A percentile compares a stretch with the other conserved stretches of the same genome.
Evolutionary conservation across 2,113 vertebrate species (phyloP).

Genomic region (Thryonomys swinderianus): DNA sequence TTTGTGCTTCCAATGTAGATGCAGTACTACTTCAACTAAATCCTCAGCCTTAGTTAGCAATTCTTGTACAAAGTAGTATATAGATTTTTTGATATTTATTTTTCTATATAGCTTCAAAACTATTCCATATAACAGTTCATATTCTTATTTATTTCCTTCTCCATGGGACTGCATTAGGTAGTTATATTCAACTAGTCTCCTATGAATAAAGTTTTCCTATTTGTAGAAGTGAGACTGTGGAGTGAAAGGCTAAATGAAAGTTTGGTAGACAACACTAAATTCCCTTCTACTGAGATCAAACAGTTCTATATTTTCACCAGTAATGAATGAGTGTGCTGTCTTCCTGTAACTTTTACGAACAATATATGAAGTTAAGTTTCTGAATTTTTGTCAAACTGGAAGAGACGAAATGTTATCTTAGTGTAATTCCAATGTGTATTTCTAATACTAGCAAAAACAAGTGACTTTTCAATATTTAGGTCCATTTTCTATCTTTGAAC

Average conservation of each 20-base stretch:
- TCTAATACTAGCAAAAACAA: background rate
- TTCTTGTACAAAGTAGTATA: background rate
- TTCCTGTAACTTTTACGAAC: background rate
- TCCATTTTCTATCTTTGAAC: conserved; percentile 37
- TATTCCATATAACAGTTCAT: background rate
- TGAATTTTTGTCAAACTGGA: conserved; percentile 9
- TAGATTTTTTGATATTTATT: background rate
- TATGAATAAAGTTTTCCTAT: background rate
- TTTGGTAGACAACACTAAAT: background rate
- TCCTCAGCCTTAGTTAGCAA: background rate
- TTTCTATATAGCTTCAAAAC: background rate
- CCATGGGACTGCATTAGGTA: background rate
- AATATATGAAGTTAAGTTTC: conserved; percentile 42
- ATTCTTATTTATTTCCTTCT: conserved; percentile 32
- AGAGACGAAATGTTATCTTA: conserved; percentile 3
- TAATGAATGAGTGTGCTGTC: background rate
- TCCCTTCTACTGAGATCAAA: background rate
- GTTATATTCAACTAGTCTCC: background rate
- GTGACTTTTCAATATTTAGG: conserved; percentile 8
- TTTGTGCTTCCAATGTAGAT: no score
- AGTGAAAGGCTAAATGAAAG: background rate
- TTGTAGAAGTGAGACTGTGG: background rate
- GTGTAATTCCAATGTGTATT: conserved; percentile 44
- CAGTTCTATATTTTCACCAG: conserved; percentile 13
- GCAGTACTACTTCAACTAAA: no score